Conservation (phyloP, 2,888 invertebrate genomes). For the Pardosa pseudoannulata region DNA sequence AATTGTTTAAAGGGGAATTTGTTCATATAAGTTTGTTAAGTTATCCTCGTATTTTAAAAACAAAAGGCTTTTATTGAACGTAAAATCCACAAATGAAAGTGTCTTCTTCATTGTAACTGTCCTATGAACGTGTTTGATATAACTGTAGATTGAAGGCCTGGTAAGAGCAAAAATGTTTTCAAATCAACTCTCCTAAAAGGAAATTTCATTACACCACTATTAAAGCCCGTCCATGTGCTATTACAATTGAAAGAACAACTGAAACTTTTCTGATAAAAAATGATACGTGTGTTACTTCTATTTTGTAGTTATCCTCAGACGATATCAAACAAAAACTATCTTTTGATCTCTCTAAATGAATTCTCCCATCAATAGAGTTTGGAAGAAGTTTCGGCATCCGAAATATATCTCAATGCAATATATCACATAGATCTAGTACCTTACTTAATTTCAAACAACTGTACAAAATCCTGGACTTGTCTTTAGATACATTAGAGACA, state of each 20-base stretch:
- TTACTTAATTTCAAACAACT: background rate
- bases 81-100: too few species aligned
- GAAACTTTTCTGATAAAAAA: background rate
- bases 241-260: background rate
- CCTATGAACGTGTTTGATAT: slow-evolving; percentile 29
- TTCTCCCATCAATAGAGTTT: slow-evolving; percentile 14
- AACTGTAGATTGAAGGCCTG: slow-evolving; percentile 19
- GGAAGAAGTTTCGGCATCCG: background rate
- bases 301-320: background rate
- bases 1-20: too few species aligned
- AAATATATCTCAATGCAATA: background rate
- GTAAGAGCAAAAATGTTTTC: slow-evolving; percentile 19
- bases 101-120: too few species aligned
- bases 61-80: too few species aligned
- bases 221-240: slow-evolving; percentile 15
- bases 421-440: background rate
- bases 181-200: background rate
- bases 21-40: too few species aligned
- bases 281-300: background rate
- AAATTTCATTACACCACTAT: background rate
- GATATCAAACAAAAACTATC: slow-evolving; percentile 21
- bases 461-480: too few species aligned
- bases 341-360: slow-evolving; percentile 21
- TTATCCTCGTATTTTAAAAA: too few species aligned
- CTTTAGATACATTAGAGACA: too few species aligned